phyloP scores from a whole-genome alignment of 2,888 invertebrate genomes.

The Thyatira batis region DNA sequence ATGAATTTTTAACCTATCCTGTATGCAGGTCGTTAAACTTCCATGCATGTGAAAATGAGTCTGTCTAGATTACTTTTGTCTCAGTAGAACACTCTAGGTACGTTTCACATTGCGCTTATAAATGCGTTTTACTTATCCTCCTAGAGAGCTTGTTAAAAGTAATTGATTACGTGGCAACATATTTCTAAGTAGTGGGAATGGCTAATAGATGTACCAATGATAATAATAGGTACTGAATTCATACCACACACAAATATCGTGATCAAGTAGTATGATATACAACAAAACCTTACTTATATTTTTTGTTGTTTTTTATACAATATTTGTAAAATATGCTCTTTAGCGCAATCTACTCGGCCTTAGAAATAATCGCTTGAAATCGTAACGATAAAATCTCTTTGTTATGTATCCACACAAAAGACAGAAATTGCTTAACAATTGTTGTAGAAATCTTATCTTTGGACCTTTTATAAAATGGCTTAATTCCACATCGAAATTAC shows the following conservation, averaged over 20 bases:
- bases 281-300: no score
- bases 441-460: constrained; percentile 40
- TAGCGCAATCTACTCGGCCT: constrained; percentile 38
- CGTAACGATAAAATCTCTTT: constrained; percentile 56
- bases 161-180: constrained; percentile 68
- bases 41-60: not conserved
- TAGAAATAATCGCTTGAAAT: constrained; percentile 48
- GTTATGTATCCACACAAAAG: constrained; percentile 52
- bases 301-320: no score
- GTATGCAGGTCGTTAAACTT: no score
- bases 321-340: no score
- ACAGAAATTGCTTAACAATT: constrained; percentile 49
- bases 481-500: constrained; percentile 33
- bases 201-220: no score
- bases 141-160: constrained; percentile 44
- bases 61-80: not conserved
- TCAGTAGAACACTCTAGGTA: not conserved
- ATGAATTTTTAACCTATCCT: no score
- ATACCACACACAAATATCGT: constrained; percentile 29
- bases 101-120: constrained; percentile 30
- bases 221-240: constrained; percentile 66
- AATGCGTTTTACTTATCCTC: constrained; percentile 18
- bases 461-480: constrained; percentile 35
- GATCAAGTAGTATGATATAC: not conserved
- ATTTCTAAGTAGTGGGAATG: no score